Evolutionary conservation across 2,113 vertebrate species (phyloP).

Genomic region (Hippocampus mohnikei): DNA sequence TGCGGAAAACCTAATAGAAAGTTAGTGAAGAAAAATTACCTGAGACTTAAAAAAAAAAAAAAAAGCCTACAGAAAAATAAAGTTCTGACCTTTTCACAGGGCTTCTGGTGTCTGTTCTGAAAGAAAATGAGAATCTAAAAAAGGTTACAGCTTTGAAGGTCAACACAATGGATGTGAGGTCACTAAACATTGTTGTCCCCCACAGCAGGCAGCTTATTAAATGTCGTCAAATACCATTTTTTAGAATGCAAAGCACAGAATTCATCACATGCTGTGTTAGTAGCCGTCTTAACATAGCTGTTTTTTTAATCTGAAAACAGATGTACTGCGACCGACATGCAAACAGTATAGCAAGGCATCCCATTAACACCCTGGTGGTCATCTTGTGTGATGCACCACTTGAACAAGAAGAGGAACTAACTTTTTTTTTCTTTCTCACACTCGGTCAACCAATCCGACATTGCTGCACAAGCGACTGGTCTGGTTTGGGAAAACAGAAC

Average conservation of each 20-base stretch:
- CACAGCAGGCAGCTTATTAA: background rate
- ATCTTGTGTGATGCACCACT: no score
- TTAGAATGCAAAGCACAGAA: background rate
- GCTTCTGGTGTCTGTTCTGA: background rate
- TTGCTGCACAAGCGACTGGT: no score
- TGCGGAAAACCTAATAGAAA: background rate
- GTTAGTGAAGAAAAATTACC: background rate
- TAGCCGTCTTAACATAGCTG: no score
- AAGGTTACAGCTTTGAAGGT: constrained; percentile 15
- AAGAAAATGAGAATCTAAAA: constrained; percentile 3
- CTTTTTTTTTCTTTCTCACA: no score
- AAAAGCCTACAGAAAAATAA: background rate
- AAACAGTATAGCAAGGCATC: no score
- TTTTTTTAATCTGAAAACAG: no score
- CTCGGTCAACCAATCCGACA: no score
- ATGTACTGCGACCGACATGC: no score
- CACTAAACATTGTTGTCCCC: background rate
- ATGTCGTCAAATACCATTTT: background rate
- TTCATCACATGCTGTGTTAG: background rate
- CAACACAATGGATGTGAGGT: background rate
- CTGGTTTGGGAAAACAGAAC: no score
- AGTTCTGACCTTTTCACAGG: constrained; percentile 16
- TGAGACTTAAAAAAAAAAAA: constrained; percentile 7
- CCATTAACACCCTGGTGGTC: no score
- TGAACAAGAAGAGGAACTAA: no score